Base-by-base conservation (phyloP, 2,888 invertebrate species). In the Ectemnius lituratus region DNA sequence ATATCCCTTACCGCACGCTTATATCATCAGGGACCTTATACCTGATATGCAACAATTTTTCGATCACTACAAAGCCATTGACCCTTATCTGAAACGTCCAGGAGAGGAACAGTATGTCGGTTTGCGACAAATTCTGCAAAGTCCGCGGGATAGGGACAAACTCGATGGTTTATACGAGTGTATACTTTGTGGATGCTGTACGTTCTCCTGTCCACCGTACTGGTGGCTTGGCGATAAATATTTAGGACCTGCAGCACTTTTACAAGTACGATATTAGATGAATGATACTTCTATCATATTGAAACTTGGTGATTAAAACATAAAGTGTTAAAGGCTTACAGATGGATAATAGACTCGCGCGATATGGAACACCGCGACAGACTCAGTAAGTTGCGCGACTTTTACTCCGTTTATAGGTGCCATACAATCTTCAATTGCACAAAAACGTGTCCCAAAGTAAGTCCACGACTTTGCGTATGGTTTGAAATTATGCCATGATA, bases 191-290 rank as follows among this genome's bases (percentile, higher is more conserved):
- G 99, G 99, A 57, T 99, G 99, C 91, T 99, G 99, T 90, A 97
- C 97, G 5, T 98, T 99, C 4, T 96, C 98, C 20, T 99, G 99
- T 84, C 99, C 99, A 0, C 97, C 97, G n/a, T 99, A 99, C 92
- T 99, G 99, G 99, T 99, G 99, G 99, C 99, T 99, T 87, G 96
- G 97, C 14, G 98, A 98, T 90, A 98, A 98, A 90, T 99, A 99
- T 91, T 94, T 99, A 64, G 99, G 99, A 0, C 99, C 99, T 0
- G 99, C 99, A 27, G 98, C 98, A n/a, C 94, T 99, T 8, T 97
- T 99, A 98, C 99, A 99, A 92, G 95, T 52, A 52, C 52, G 37
- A 8, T 8, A 2, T 37, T 37, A 11, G 4, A 37, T 37, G 8
- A 37, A 52, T 0, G n/a, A 14, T n/a, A 52, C 16, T 52, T 52